Evolutionary conservation across 2,797 vertebrate genomes (phyloP), one percentile per base, ranked within the genome.

Genomic region (Lutjanus campechanus): DNA sequence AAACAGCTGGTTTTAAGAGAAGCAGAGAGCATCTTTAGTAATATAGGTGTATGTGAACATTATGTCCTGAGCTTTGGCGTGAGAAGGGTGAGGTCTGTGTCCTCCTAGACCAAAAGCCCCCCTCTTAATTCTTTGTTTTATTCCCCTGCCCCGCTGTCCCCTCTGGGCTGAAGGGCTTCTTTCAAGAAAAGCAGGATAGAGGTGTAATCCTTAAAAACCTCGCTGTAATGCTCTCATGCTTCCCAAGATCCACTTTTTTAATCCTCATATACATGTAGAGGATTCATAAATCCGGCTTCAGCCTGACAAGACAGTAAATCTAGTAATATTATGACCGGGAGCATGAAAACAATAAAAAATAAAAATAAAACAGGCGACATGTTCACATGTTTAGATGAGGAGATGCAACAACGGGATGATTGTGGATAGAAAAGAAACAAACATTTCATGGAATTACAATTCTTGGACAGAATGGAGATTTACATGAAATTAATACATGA

Each of bases 121-220:
- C 58, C 64, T 54, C 82, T 85, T 92, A 91, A 94, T 81, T 90
- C 92, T 92, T 88, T 84, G 84, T 91, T 90, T 90, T 88, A 92
- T 90, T 89, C 84, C 82, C 58, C 49, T 69, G 71, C 25, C 77
- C 82, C 79, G 78, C 54, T 79, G 82, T 68, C 51, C 81, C 82
- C 85, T 90, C 67, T 50, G 58, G 76, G 86, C 87, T 76, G 69
- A 89, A 91, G 79, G 78, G 86, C 88, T 91, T 94, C 92, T 94
- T 93, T 93, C 87, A 94, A 94, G 93, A 95, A 93, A 93, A 94
- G 92, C 91, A 92, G 93, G 93, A 93, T 94, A 88, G 91, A 91
- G 83, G 92, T 89, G 88, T 93, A 95, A 95, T 95, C 94, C 94
- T 89, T 93, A 93, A 93, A 93, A 93, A 88, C 90, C 93, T 92